Conservation (phyloP, 1,140 invertebrate species). For the Halesus radiatus region DNA sequence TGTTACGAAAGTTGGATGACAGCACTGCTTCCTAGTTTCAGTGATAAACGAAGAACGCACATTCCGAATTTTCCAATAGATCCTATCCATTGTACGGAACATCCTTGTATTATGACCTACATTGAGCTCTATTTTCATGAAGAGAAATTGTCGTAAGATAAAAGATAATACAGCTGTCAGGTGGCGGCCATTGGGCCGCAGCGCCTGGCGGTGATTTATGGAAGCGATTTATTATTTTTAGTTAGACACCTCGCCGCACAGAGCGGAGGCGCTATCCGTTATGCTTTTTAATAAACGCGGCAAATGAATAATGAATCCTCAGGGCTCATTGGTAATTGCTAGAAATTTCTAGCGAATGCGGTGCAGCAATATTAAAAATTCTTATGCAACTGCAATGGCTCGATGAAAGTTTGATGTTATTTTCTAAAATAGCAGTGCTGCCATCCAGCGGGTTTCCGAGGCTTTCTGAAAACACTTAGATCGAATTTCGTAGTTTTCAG, state of each 20-base stretch:
- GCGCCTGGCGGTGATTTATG: conserved; percentile 40
- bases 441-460: too few relatives aligned
- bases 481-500: too few relatives aligned
- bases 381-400: background rate
- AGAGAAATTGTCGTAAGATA: conserved; percentile 36
- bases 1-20: too few relatives aligned
- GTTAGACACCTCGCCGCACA: conserved; percentile 36
- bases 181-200: conserved; percentile 18
- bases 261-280: background rate
- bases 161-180: conserved; percentile 45
- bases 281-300: conserved; percentile 45
- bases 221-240: conserved; percentile 38
- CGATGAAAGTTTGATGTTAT: background rate
- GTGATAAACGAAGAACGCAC: too few relatives aligned
- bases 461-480: too few relatives aligned
- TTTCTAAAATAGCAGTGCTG: too few relatives aligned
- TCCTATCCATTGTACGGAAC: too few relatives aligned
- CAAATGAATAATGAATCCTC: conserved; percentile 38
- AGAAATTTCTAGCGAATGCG: background rate
- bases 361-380: background rate
- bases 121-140: conserved; percentile 37
- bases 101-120: background rate
- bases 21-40: too few relatives aligned
- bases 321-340: conserved; percentile 2
- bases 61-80: too few relatives aligned